Base-by-base conservation (phyloP, 2,888 invertebrate genomes). In the Torymus aiolomorphi region DNA sequence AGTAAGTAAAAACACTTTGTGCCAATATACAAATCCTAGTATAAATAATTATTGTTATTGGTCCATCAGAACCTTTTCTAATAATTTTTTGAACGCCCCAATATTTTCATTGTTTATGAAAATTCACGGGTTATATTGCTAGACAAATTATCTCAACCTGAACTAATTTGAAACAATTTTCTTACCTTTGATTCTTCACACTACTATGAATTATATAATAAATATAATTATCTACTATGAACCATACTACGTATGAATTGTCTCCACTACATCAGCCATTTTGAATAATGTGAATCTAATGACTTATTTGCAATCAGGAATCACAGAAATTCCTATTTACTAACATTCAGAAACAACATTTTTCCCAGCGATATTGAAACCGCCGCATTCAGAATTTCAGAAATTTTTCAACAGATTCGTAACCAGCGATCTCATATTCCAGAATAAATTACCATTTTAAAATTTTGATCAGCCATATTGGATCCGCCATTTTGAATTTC, bases 261-360 rank as follows among this genome's bases (percentile, higher is more conserved):
- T 56, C 56, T 11, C 56, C n/a, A 56, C 56, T 56, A 62, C 62
- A 62, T 62, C 62, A 62, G 62, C 62, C 13, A 31, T 62, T 62
- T 62, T 62, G 62, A 62, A 62, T 31, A 31, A 62, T 62, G 62
- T 14, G 62, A 62, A 62, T 62, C 62, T 62, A 62, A 62, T 62
- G 62, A 62, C 62, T 62, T 62, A 62, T 62, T 62, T 31, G 31
- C 56, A 62, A 62, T 62, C 31, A 62, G 62, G 31, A 31, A 62
- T 62, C 31, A 14, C 62, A 24, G 24, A 62, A 62, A 62, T 62
- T 62, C 14, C 31, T 62, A 24, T 62, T 62, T 62, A 62, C 62
- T 31, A 31, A 62, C 12, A 18, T 59, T 59, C 20, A 59, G 59
- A 59, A n/a, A n/a, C n/a, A 59, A 59, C 20, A 59, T 56, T 56